Conservation (phyloP, 2,113 vertebrate genomes). For the Menura novaehollandiae region DNA sequence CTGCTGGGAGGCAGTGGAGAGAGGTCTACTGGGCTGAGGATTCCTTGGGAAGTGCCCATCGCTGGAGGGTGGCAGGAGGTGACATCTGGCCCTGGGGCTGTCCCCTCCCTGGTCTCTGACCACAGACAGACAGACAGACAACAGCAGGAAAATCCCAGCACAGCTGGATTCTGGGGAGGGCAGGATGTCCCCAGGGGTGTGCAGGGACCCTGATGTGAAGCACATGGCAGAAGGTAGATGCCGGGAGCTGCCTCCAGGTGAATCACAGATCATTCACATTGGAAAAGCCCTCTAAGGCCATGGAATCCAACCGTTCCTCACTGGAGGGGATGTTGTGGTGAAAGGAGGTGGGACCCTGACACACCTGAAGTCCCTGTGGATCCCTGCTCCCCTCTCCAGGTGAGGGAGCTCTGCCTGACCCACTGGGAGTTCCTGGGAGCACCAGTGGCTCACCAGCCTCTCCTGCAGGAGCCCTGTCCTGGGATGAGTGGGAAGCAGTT, state of each 20-base stretch:
- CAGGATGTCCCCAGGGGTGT: neutral
- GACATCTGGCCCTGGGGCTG: neutral
- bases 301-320: neutral
- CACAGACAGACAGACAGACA: neutral
- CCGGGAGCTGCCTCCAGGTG: neutral
- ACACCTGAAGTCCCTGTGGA: neutral
- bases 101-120: neutral
- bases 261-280: neutral
- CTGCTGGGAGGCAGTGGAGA: neutral
- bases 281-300: neutral
- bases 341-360: neutral
- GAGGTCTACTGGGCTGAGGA: neutral
- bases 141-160: neutral
- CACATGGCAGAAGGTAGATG: neutral
- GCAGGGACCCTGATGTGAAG: neutral
- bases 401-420: neutral
- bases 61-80: neutral
- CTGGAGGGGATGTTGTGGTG: neutral
- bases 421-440: neutral
- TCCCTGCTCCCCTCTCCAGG: neutral
- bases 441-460: neutral
- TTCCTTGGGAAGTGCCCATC: too few relatives aligned
- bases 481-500: neutral
- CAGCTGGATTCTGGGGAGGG: neutral
- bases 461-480: neutral